Percentiles rank a stretch among this genome's conserved stretches.
These are phyloP conservation scores for Parnassius apollo DNA, from an alignment of 2,888 invertebrate genomes.

Conservation along the genomic window DNA sequence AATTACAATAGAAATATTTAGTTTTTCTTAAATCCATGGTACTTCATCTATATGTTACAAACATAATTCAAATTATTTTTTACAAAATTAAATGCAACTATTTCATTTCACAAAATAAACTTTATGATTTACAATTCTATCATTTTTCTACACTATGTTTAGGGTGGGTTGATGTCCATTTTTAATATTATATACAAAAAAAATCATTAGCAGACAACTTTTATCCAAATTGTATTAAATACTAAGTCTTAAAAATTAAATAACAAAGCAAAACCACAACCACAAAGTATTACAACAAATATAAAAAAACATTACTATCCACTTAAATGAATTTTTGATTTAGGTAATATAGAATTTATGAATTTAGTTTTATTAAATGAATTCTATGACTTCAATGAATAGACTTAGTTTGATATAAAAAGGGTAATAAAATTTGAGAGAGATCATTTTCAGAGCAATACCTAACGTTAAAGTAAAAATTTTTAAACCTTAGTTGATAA, in stretches of 20 bases:
- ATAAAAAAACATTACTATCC: neutral
- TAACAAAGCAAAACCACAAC: no score
- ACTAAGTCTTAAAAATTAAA: no score
- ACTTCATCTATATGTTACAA: neutral
- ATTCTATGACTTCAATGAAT: no score
- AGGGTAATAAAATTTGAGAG: neutral
- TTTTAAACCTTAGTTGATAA: conserved; percentile 56
- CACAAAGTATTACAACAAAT: conserved; percentile 9
- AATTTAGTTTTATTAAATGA: no score
- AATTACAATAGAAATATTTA: neutral
- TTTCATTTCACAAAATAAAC: conserved; percentile 20
- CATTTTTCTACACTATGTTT: conserved; percentile 57
- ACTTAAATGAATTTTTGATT: no score
- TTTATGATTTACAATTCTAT: conserved; percentile 23
- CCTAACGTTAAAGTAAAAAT: conserved; percentile 3
- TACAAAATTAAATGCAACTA: neutral
- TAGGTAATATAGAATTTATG: no score
- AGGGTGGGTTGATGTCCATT: conserved; percentile 77
- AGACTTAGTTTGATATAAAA: neutral
- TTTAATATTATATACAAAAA: conserved; percentile 51
- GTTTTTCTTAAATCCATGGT: neutral
- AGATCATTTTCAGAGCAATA: conserved; percentile 16
- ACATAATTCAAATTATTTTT: neutral
- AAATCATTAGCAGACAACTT: neutral
- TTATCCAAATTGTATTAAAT: no score